A percentile compares a stretch with the other conserved stretches of the same genome.
phyloP scores from a whole-genome alignment of 2,888 invertebrate genomes.

The Trachelus stipa region DNA sequence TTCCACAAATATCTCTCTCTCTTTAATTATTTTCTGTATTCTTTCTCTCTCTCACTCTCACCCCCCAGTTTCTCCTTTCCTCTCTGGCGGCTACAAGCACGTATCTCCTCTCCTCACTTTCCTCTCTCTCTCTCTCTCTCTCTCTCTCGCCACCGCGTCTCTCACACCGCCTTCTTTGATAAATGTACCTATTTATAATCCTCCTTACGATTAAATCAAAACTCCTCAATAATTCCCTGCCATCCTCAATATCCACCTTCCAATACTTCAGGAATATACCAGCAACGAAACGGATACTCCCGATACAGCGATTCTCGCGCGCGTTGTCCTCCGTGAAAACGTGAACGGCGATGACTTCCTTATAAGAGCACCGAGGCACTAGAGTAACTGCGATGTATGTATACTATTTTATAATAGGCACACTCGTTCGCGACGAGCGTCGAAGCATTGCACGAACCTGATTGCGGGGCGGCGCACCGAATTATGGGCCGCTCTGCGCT shows the following conservation, averaged over 20 bases:
- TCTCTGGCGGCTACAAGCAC: conserved; percentile 19
- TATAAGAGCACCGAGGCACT: conserved; percentile 4
- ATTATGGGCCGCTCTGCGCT: conserved; percentile 62
- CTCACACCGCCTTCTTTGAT: not conserved
- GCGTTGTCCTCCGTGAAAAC: not conserved
- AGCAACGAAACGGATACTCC: not conserved
- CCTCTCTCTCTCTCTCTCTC: conserved; percentile 13
- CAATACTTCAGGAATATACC: not conserved
- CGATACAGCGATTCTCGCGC: not conserved
- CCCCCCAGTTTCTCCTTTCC: conserved; percentile 11
- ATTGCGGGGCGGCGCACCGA: conserved; percentile 63
- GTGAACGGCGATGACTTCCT: not conserved
- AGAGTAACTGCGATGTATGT: not conserved
- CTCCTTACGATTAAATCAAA: not conserved
- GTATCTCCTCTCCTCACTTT: conserved; percentile 25
- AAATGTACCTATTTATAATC: not conserved
- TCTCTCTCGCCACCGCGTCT: conserved; percentile 12
- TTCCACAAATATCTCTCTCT: conserved; percentile 1
- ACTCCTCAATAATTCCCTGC: not conserved
- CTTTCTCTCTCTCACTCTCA: conserved; percentile 1
- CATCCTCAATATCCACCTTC: not conserved
- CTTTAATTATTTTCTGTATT: conserved; percentile 10
- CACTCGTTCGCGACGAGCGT: conserved; percentile 13
- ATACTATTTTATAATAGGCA: not conserved
- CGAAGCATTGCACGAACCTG: conserved; percentile 53